A percentile compares a stretch with the other conserved stretches of the same genome.
Conservation (phyloP, 2,113 vertebrate genomes). For the Ctenomys sociabilis region DNA sequence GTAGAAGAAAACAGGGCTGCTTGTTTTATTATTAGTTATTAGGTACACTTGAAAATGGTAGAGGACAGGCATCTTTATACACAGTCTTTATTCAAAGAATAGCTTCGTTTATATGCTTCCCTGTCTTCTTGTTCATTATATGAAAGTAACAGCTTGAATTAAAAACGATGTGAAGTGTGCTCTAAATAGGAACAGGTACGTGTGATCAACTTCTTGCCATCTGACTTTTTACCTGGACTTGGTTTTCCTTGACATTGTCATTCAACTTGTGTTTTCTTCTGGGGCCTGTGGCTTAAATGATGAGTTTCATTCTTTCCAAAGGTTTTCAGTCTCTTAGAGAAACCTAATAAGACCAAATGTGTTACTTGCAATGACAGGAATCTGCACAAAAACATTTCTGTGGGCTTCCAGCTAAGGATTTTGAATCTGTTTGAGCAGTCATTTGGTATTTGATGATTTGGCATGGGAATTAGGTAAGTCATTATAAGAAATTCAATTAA, state of each 20-base stretch:
- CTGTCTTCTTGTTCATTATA: background rate
- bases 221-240: slow-evolving; percentile 1
- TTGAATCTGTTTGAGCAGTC: slow-evolving; percentile 52
- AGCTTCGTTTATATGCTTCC: slow-evolving; percentile 44
- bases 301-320: slow-evolving; percentile 15
- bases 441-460: slow-evolving; percentile 58
- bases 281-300: background rate
- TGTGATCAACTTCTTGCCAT: background rate
- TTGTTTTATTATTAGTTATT: slow-evolving; percentile 10
- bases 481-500: slow-evolving; percentile 66
- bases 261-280: slow-evolving; percentile 25
- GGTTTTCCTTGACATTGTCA: background rate
- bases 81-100: slow-evolving; percentile 44
- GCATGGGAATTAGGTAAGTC: slow-evolving; percentile 55
- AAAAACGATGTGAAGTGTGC: background rate
- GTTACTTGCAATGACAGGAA: slow-evolving; percentile 22
- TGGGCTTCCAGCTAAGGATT: slow-evolving; percentile 28
- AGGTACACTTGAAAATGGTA: background rate
- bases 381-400: slow-evolving; percentile 64
- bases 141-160: slow-evolving; percentile 22
- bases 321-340: slow-evolving; percentile 39
- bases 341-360: slow-evolving; percentile 40
- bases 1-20: background rate
- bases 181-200: background rate
- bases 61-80: slow-evolving; percentile 31